Evolutionary conservation across 1,140 invertebrate genomes (phyloP).

Genomic region (Leptinotarsa lineolata): DNA sequence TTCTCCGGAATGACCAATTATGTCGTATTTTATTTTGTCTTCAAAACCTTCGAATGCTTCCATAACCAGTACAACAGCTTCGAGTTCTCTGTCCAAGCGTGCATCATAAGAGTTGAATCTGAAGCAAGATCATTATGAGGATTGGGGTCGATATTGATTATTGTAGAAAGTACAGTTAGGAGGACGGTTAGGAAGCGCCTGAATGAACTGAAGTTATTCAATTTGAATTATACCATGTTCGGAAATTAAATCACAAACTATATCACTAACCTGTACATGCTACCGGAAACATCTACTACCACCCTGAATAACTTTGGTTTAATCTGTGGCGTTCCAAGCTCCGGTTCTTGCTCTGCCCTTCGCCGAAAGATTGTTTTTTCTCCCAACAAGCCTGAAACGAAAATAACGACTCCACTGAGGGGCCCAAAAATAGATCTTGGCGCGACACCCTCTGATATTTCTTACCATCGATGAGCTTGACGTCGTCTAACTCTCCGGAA

Average conservation of each 20-base stretch:
- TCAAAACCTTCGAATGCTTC: constrained; percentile 91
- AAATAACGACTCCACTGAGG: neutral
- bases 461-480: constrained; percentile 89
- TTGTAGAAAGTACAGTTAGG: too few species aligned
- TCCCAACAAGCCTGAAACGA: constrained; percentile 73
- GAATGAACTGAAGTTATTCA: too few species aligned
- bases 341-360: constrained; percentile 80
- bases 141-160: too few species aligned
- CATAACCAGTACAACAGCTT: constrained; percentile 91
- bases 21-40: constrained; percentile 89
- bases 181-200: too few species aligned
- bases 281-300: constrained; percentile 91
- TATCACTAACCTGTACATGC: constrained; percentile 80
- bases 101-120: constrained; percentile 93
- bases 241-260: too few species aligned
- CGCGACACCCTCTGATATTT: too few species aligned
- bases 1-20: constrained; percentile 94
- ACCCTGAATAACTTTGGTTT: constrained; percentile 90
- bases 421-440: too few species aligned
- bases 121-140: neutral
- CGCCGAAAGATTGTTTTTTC: constrained; percentile 90
- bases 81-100: constrained; percentile 87
- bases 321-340: constrained; percentile 80
- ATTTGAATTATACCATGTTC: too few species aligned
- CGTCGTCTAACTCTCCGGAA: constrained; percentile 93